phyloP scores from a whole-genome alignment of 2,797 vertebrate genomes.

The Macroramphosus scolopax region DNA sequence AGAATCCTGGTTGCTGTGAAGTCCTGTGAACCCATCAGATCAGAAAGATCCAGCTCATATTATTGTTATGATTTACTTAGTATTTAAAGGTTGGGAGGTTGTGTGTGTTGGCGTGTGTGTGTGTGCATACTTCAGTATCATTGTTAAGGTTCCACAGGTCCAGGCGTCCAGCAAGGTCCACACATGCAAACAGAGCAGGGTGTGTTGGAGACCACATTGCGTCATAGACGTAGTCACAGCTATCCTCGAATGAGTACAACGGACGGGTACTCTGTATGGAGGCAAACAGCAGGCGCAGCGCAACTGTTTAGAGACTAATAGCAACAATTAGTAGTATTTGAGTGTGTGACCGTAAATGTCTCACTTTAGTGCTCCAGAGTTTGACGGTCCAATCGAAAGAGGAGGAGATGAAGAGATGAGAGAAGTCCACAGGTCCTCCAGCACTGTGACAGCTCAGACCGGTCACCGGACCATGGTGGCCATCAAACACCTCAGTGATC shows the following conservation, averaged over 20 bases:
- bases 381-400: slow-evolving; percentile 99
- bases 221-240: slow-evolving; percentile 96
- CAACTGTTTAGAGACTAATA: too few relatives aligned
- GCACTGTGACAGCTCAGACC: slow-evolving; percentile 95
- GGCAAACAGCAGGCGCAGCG: too few relatives aligned
- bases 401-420: slow-evolving; percentile 96
- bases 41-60: too few relatives aligned
- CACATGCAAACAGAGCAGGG: slow-evolving; percentile 93
- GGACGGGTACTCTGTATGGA: slow-evolving; percentile 98
- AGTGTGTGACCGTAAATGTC: too few relatives aligned
- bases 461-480: slow-evolving; percentile 97
- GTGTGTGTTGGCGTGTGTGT: slow-evolving; percentile 8
- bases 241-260: slow-evolving; percentile 97
- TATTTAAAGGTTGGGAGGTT: too few relatives aligned
- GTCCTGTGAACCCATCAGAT: too few relatives aligned
- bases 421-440: slow-evolving; percentile 94
- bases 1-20: too few relatives aligned
- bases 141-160: slow-evolving; percentile 98
- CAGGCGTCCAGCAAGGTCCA: slow-evolving; percentile 92
- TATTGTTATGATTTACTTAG: too few relatives aligned
- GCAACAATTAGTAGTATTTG: neutral
- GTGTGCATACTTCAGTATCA: slow-evolving; percentile 97
- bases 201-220: slow-evolving; percentile 98
- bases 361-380: slow-evolving; percentile 98
- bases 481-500: slow-evolving; percentile 99